Base-by-base conservation (phyloP, 2,797 vertebrate genomes). In the Mallotus villosus region DNA sequence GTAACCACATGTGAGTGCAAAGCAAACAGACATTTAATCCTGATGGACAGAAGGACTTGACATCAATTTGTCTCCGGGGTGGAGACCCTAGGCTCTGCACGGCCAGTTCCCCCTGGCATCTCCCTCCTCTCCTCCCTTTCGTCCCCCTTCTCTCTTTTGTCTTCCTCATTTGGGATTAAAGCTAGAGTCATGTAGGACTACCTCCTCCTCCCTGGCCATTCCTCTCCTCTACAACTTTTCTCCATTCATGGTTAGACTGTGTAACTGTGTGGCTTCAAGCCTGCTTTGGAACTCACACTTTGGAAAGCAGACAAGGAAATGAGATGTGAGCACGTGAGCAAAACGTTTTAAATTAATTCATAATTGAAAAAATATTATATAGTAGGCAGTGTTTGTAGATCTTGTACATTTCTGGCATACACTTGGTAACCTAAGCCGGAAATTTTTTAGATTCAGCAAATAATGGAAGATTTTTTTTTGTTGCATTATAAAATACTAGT, bases 1-100 rank as follows among this genome's bases (percentile, higher is more conserved):
- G 85, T 76, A 93, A 91, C 93, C 90, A 90, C 85, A 89, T 92
- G 93, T 86, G 87, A 92, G 90, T 72, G 87, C 91, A 95, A 93
- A 93, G 92, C 92, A 94, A 96, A 95, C 90, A 94, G 90, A 91
- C 92, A 87, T 90, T 95, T 95, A 95, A 97, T 96, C 94, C 92
- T 95, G 91, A 94, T 91, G 92, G 93, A 93, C 91, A 93, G 92
- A 91, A 90, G 92, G 94, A 94, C 90, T 93, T 94, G 91, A 96
- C 95, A 94, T 94, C 90, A 86, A 91, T 95, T 93, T 94, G 92
- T 94, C 93, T 91, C 93, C 84, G 87, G 91, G 91, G 92, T 92
- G 85, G 82, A 86, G 90, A 90, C 91, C 87, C 89, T 75, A 34
- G 81, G 88, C 82, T 89, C 75, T 74, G 63, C 7, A 32, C 67